Percentiles rank a stretch among this genome's conserved stretches.
Evolutionary conservation across 2,113 vertebrate genomes (phyloP).

Genomic region (Pavo muticus): DNA sequence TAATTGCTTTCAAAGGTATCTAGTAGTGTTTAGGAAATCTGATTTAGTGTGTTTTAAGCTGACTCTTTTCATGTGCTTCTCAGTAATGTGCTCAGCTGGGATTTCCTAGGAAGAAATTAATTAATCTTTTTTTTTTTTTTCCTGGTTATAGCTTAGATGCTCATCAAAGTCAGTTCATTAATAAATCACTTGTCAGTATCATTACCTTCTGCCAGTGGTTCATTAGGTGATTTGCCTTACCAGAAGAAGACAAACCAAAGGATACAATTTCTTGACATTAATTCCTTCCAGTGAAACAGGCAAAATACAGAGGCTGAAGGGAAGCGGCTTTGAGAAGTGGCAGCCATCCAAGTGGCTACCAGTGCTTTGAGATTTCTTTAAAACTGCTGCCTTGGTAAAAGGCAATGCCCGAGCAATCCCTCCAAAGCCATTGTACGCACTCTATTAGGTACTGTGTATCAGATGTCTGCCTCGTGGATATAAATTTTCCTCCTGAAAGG

Average conservation of each 20-base stretch:
- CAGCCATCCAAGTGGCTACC: not conserved
- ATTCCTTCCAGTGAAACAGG: constrained; percentile 29
- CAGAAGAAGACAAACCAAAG: not conserved
- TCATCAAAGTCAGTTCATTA: not conserved
- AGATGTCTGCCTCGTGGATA: not conserved
- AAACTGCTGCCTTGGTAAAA: not conserved
- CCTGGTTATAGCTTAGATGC: not conserved
- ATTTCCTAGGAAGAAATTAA: constrained; percentile 28
- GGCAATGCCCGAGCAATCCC: not conserved
- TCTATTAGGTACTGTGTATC: not conserved
- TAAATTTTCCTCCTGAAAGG: constrained; percentile 48
- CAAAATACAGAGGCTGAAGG: constrained; percentile 16
- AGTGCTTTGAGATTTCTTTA: not conserved
- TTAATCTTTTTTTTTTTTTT: not conserved
- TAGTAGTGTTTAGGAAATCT: not conserved
- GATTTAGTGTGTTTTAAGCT: not conserved
- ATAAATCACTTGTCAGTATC: not conserved
- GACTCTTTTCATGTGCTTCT: not conserved
- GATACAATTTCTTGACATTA: not conserved
- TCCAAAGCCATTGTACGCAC: not conserved
- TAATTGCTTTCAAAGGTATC: not conserved
- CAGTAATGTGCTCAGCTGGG: not conserved
- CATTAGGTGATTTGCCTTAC: not conserved
- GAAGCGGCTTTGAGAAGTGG: constrained; percentile 5
- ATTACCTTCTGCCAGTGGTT: not conserved